Percentiles rank a stretch among this genome's conserved stretches.
These are phyloP conservation scores for Chondrilla cf. caribensis DNA, from an alignment of 37 sponge, comb jelly and placozoan species.

Conservation along the genomic window DNA sequence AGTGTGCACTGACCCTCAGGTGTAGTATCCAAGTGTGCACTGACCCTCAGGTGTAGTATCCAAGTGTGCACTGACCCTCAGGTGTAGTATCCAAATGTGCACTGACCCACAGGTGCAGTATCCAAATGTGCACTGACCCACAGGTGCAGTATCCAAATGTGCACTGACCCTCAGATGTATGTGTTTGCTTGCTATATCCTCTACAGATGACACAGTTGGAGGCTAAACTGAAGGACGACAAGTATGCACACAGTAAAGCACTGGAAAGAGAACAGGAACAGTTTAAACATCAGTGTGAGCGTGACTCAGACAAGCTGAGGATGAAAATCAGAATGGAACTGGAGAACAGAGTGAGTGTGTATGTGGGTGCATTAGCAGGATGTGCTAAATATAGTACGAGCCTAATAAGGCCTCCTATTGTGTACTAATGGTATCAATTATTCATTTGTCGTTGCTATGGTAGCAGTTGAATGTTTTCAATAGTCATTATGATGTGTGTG, in stretches of 20 bases:
- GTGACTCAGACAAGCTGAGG: conserved; percentile 77
- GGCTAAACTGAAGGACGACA: conserved; percentile 67
- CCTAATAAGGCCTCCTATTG: too few relatives aligned
- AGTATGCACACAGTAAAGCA: conserved; percentile 43
- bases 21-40: too few relatives aligned
- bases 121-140: too few relatives aligned
- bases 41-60: too few relatives aligned
- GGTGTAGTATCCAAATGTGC: neutral
- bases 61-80: too few relatives aligned
- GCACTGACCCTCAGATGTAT: too few relatives aligned
- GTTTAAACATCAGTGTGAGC: conserved; percentile 55
- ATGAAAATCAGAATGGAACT: conserved; percentile 60
- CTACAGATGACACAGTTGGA: conserved; percentile 83
- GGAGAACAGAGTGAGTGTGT: conserved; percentile 72
- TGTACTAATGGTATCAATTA: too few relatives aligned
- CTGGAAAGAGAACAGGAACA: conserved; percentile 90
- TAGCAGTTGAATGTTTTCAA: neutral
- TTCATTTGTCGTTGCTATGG: too few relatives aligned
- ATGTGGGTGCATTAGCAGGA: neutral
- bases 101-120: neutral
- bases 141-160: too few relatives aligned
- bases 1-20: too few relatives aligned
- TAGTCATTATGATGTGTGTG: neutral
- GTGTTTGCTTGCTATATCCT: neutral
- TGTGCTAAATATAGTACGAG: too few relatives aligned